phyloP scores from a whole-genome alignment of 2,888 invertebrate species.

The Ormyrus rosae region DNA sequence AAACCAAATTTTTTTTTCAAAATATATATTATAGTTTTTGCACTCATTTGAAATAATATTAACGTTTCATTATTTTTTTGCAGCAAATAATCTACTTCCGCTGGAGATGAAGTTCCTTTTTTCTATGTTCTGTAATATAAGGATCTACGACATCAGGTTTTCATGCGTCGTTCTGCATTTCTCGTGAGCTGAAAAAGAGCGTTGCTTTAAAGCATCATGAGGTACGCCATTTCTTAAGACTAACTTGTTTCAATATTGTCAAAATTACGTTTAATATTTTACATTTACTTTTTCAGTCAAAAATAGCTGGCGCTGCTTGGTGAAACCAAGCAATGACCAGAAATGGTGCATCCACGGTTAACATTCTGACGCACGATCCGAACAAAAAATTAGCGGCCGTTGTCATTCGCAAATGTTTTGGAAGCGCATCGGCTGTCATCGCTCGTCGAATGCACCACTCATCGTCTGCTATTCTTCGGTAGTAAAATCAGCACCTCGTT shows the following conservation, averaged over 20 bases:
- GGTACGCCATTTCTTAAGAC: slow-evolving; percentile 52
- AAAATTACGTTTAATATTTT: neutral
- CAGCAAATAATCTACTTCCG: slow-evolving; percentile 71
- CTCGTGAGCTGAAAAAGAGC: slow-evolving; percentile 49
- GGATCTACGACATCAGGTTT: slow-evolving; percentile 42
- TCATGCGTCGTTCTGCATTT: slow-evolving; percentile 28
- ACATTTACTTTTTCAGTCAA: slow-evolving; percentile 62
- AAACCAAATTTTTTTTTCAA: too few relatives aligned
- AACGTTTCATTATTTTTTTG: slow-evolving; percentile 48
- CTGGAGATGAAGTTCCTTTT: slow-evolving; percentile 68
- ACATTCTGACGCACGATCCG: slow-evolving; percentile 18
- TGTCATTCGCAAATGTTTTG: neutral
- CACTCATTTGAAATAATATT: too few relatives aligned
- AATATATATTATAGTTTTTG: too few relatives aligned
- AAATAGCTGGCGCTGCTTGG: slow-evolving; percentile 72
- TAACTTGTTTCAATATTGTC: neutral
- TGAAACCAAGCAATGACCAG: slow-evolving; percentile 71
- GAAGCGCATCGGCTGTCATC: neutral
- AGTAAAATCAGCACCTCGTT: neutral
- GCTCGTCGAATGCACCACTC: slow-evolving; percentile 32
- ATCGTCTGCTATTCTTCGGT: slow-evolving; percentile 32
- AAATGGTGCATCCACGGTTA: slow-evolving; percentile 65
- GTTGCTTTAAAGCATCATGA: slow-evolving; percentile 59
- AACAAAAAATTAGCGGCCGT: neutral
- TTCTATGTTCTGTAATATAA: slow-evolving; percentile 60